Percentiles rank a stretch among this genome's conserved stretches.
Evolutionary conservation across 2,888 invertebrate species (phyloP).

Genomic region (Drosophila mayaguana): DNA sequence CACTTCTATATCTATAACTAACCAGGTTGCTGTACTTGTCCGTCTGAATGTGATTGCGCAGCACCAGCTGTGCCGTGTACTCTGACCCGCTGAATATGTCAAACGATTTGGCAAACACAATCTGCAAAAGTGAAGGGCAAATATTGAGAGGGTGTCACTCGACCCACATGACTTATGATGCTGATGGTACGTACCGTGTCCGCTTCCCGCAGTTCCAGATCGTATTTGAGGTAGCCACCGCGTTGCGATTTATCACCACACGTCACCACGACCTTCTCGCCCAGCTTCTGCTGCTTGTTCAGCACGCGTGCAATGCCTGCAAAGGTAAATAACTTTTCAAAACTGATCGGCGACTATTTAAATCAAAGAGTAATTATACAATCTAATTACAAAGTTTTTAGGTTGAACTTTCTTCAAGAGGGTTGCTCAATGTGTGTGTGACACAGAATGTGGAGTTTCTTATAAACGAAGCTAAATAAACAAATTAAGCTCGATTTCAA

Average conservation of each 20-base stretch:
- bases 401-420: neutral
- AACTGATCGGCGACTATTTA: slow-evolving; percentile 17
- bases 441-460: neutral
- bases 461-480: neutral
- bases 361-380: slow-evolving; percentile 28
- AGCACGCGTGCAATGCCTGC: slow-evolving; percentile 83
- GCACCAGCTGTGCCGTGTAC: slow-evolving; percentile 82
- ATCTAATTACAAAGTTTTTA: slow-evolving; percentile 22
- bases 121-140: slow-evolving; percentile 57
- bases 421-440: neutral
- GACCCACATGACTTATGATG: slow-evolving; percentile 9
- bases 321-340: slow-evolving; percentile 19
- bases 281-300: slow-evolving; percentile 80
- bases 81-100: slow-evolving; percentile 84
- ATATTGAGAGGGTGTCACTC: slow-evolving; percentile 6
- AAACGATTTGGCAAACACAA: slow-evolving; percentile 84
- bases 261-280: slow-evolving; percentile 83
- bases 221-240: slow-evolving; percentile 83
- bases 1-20: slow-evolving; percentile 45
- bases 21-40: slow-evolving; percentile 85
- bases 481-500: too few species aligned
- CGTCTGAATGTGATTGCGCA: slow-evolving; percentile 85
- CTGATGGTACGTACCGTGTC: slow-evolving; percentile 77
- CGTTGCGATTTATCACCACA: slow-evolving; percentile 80
- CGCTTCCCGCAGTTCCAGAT: slow-evolving; percentile 85